phyloP scores from a whole-genome alignment of 2,797 vertebrate species.

The Sphenodon punctatus region DNA sequence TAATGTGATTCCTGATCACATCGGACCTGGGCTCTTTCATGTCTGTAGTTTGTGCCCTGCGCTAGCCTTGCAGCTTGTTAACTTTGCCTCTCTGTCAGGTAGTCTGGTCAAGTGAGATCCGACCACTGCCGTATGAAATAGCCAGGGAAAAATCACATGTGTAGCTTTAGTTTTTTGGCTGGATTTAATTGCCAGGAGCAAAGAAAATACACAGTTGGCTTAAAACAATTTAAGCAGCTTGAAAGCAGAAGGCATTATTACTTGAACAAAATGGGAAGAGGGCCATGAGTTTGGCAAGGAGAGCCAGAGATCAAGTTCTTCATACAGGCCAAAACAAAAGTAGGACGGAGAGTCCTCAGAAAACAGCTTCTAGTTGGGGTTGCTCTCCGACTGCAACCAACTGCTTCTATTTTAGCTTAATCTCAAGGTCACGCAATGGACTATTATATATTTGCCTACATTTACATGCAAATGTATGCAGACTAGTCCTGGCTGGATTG shows the following conservation, averaged over 20 bases:
- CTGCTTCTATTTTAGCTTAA: no score
- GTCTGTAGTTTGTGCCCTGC: background rate
- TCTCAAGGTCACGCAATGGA: no score
- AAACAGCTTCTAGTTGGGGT: rapidly evolving
- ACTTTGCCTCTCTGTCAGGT: background rate
- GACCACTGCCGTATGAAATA: rapidly evolving
- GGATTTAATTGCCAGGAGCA: background rate
- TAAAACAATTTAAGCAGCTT: background rate
- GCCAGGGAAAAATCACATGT: background rate
- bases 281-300: background rate
- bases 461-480: no score
- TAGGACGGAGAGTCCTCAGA: background rate
- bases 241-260: rapidly evolving
- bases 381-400: no score
- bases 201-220: rapidly evolving
- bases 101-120: rapidly evolving
- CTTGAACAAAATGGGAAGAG: background rate
- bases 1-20: no score
- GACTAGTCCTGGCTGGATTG: no score
- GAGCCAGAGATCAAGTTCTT: background rate
- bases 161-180: rapidly evolving
- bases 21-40: background rate
- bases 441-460: no score
- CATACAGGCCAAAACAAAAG: slow-evolving; percentile 22
- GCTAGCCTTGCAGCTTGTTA: background rate